phyloP scores from a whole-genome alignment of 2,888 invertebrate genomes.

The Platycheirus rosarum region DNA sequence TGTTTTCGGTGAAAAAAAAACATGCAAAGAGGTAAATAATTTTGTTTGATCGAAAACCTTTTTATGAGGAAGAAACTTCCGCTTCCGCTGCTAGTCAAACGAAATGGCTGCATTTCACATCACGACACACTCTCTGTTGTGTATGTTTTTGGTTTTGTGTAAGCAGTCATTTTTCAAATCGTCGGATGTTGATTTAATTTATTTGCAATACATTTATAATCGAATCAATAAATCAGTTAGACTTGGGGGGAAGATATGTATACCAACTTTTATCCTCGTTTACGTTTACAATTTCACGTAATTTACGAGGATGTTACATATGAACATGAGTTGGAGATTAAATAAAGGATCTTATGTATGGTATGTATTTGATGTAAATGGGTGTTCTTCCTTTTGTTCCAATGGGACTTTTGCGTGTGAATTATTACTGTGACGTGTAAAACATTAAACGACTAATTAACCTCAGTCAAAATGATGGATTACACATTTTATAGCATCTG shows the following conservation, averaged over 20 bases:
- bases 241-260: slow-evolving; percentile 1
- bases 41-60: slow-evolving; percentile 20
- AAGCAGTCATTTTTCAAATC: slow-evolving; percentile 62
- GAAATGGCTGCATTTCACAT: slow-evolving; percentile 22
- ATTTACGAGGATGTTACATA: slow-evolving; percentile 60
- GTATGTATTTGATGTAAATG: slow-evolving; percentile 2
- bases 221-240: slow-evolving; percentile 69
- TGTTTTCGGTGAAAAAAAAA: slow-evolving; percentile 32
- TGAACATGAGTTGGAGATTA: slow-evolving; percentile 44
- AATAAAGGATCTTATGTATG: slow-evolving; percentile 41
- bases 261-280: not conserved
- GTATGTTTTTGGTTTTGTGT: slow-evolving; percentile 22
- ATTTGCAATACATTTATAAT: slow-evolving; percentile 69
- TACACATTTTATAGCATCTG: slow-evolving; percentile 39
- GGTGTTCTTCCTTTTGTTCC: not conserved
- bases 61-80: slow-evolving; percentile 15
- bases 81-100: slow-evolving; percentile 16
- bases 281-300: slow-evolving; percentile 27
- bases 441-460: slow-evolving; percentile 33
- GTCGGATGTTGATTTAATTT: slow-evolving; percentile 71
- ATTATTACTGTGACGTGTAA: slow-evolving; percentile 33
- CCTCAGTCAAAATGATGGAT: slow-evolving; percentile 36
- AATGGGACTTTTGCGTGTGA: slow-evolving; percentile 30
- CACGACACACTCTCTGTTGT: not conserved
- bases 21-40: not conserved